Base-by-base conservation (phyloP, 2,797 vertebrate species). In the Cercopithecus petaurista region DNA sequence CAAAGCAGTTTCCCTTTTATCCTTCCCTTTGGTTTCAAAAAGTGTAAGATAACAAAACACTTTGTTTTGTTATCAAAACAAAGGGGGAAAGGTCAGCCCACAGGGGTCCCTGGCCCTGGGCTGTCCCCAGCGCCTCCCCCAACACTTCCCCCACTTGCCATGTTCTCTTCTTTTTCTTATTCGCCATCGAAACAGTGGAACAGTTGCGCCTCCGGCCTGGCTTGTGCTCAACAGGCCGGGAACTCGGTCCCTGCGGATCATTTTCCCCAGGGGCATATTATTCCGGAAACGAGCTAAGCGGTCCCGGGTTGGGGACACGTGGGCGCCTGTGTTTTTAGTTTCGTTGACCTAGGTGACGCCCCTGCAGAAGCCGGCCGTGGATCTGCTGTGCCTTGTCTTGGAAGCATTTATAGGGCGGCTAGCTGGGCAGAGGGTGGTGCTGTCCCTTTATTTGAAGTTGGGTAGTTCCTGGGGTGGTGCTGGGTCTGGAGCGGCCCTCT, bases 1-100 rank as follows among this genome's bases (percentile, higher is more conserved):
- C 77, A 85, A 90, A 97, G 57, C 46, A 21, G 24, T 50, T 86
- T 89, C 48, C 61, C 24, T 96, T 81, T 93, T 46, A 41, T 46
- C 57, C 15, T 77, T 50, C 24, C 52, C 80, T 89, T 79, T 55
- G 76, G 36, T 87, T 93, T 89, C 48, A 39, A 83, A 43, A 90
- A 67, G 33, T 61, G 26, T 36, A 30, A 57, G 67, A 46, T 77
- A 76, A 96, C 52, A 70, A 96, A 83, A 80, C 26, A 46, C 52
- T 52, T 52, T 52, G 52, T 8, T 55, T 55, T 55, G 52, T 79
- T 41, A 39, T 12, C 46, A 39, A 90, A 95, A 73, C 77, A 57
- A 26, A 30, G 61, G 61, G 70, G 36, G 9, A 46, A 36, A 59
- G 15, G 39, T 55, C 92, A 79, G 41, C 26, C 30, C 75, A 43